phyloP scores from a whole-genome alignment of 2,888 invertebrate species.

The Caenorhabditis japonica region DNA sequence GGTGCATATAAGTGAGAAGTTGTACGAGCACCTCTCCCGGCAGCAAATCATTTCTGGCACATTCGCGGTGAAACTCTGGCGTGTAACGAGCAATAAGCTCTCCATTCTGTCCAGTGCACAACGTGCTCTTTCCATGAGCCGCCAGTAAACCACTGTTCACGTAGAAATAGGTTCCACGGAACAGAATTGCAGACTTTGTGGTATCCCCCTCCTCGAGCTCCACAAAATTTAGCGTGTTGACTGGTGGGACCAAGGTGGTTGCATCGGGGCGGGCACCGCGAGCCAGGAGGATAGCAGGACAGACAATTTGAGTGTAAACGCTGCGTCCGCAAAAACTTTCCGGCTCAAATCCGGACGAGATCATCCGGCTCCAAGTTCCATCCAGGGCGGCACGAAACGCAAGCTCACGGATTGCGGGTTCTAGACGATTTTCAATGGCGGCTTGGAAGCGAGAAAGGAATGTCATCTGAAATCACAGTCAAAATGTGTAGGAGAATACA shows the following conservation, averaged over 20 bases:
- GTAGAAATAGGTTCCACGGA: constrained; percentile 60
- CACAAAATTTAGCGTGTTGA: constrained; percentile 26
- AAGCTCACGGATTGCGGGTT: constrained; percentile 49
- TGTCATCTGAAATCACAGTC: constrained; percentile 49
- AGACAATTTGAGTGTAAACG: constrained; percentile 61
- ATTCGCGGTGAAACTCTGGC: constrained; percentile 54
- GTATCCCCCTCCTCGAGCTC: constrained; percentile 32
- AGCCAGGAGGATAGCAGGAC: constrained; percentile 59
- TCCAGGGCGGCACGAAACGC: constrained; percentile 44
- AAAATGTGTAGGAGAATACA: no score
- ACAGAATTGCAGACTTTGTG: constrained; percentile 44
- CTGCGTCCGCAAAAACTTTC: constrained; percentile 56
- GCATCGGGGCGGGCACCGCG: constrained; percentile 29
- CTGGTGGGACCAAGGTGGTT: constrained; percentile 23
- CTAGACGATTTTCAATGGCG: constrained; percentile 49
- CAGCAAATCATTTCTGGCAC: constrained; percentile 41
- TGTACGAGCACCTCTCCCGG: constrained; percentile 59
- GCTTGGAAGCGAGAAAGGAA: constrained; percentile 45
- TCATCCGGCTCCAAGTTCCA: constrained; percentile 61
- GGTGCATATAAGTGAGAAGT: constrained; percentile 59
- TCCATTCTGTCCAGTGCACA: constrained; percentile 53
- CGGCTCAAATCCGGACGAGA: constrained; percentile 62
- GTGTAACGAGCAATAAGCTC: constrained; percentile 59
- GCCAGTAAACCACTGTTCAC: constrained; percentile 63
- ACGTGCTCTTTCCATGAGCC: constrained; percentile 51